Percentiles rank a stretch among this genome's conserved stretches.
Evolutionary conservation across 2,113 vertebrate genomes (phyloP).

Genomic region (Lepisosteus osseus): DNA sequence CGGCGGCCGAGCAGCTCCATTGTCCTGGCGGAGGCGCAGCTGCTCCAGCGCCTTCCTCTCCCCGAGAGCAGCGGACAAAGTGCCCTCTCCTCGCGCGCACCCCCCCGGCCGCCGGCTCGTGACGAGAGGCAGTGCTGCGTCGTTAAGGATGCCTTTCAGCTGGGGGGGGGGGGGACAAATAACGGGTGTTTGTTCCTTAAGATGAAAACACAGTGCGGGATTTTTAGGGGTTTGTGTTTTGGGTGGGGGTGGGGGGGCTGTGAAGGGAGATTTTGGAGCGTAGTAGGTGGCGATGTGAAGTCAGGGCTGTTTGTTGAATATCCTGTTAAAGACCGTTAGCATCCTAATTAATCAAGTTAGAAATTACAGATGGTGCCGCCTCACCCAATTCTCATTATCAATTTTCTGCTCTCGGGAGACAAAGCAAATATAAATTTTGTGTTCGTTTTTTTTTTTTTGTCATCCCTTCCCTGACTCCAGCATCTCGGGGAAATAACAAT

Average conservation of each 20-base stretch:
- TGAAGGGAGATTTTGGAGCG: slow-evolving; percentile 64
- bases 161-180: slow-evolving; percentile 97
- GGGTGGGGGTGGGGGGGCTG: slow-evolving; percentile 45
- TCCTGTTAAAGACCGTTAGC: slow-evolving; percentile 87
- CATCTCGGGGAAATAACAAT: slow-evolving; percentile 92
- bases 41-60: slow-evolving; percentile 54
- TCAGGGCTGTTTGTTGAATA: slow-evolving; percentile 90
- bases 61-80: slow-evolving; percentile 52
- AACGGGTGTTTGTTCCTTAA: slow-evolving; percentile 89
- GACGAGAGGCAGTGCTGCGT: slow-evolving; percentile 98
- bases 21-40: slow-evolving; percentile 75
- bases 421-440: slow-evolving; percentile 96
- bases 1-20: slow-evolving; percentile 57
- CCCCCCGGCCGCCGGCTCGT: slow-evolving; percentile 78
- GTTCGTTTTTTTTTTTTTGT: slow-evolving; percentile 68
- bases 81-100: slow-evolving; percentile 23
- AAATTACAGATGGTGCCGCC: slow-evolving; percentile 90
- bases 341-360: slow-evolving; percentile 98
- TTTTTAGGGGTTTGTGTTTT: slow-evolving; percentile 67
- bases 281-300: slow-evolving; percentile 84
- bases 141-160: slow-evolving; percentile 99
- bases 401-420: slow-evolving; percentile 95
- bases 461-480: slow-evolving; percentile 84
- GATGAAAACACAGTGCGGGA: slow-evolving; percentile 74
- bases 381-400: slow-evolving; percentile 87